Evolutionary conservation across 2,888 invertebrate genomes (phyloP).

Genomic region (Andrena fulva): DNA sequence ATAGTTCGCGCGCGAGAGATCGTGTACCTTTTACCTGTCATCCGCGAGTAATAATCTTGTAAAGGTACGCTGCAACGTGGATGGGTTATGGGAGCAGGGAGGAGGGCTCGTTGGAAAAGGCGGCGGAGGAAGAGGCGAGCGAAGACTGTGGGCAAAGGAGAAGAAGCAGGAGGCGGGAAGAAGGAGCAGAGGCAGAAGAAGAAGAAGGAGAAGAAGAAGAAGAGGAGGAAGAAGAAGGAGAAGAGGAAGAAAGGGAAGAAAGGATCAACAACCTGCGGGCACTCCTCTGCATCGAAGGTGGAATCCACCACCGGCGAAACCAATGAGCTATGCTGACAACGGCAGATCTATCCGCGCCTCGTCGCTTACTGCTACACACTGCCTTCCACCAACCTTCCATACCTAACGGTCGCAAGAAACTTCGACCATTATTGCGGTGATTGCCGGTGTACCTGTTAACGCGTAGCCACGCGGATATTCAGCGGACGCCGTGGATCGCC

Average conservation of each 20-base stretch:
- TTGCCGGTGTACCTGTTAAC: constrained; percentile 75
- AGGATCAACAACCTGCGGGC: constrained; percentile 81
- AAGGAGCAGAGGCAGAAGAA: constrained; percentile 22
- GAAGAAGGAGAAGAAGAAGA: constrained; percentile 38
- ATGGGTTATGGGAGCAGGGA: constrained; percentile 67
- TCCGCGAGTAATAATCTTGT: constrained; percentile 78
- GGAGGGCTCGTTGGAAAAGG: constrained; percentile 37
- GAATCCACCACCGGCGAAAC: constrained; percentile 67
- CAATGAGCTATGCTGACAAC: constrained; percentile 72
- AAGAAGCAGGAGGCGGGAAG: constrained; percentile 30
- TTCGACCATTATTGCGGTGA: constrained; percentile 74
- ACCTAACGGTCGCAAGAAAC: constrained; percentile 78
- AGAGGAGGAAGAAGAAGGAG: constrained; percentile 47
- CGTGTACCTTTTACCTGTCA: constrained; percentile 74
- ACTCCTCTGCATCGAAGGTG: constrained; percentile 72
- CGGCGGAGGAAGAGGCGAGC: constrained; percentile 6
- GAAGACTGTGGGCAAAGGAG: constrained; percentile 22
- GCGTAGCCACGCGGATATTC: constrained; percentile 69
- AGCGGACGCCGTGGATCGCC: constrained; percentile 66
- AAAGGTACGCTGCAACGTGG: constrained; percentile 68
- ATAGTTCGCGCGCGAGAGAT: constrained; percentile 53
- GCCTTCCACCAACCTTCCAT: constrained; percentile 64
- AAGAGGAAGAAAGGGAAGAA: constrained; percentile 70
- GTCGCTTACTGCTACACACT: constrained; percentile 38
- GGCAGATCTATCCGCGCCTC: constrained; percentile 71